phyloP scores from a whole-genome alignment of 2,797 vertebrate species.

The Poecilia velifera region DNA sequence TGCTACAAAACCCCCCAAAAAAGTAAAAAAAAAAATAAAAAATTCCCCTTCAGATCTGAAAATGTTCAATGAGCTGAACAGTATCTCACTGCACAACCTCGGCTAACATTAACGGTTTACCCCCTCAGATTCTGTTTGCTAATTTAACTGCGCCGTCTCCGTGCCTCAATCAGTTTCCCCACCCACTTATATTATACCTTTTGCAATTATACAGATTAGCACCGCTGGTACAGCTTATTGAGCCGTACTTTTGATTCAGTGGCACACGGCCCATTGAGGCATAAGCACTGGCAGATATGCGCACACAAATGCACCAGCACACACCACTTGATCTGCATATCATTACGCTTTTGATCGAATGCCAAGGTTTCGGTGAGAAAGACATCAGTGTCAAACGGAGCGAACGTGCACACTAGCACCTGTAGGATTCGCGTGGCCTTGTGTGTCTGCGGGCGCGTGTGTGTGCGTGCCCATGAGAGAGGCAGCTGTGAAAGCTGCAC shows the following conservation, averaged over 20 bases:
- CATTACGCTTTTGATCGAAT: constrained; percentile 75
- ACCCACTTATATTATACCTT: constrained; percentile 64
- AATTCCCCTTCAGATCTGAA: constrained; percentile 16
- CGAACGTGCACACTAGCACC: constrained; percentile 65
- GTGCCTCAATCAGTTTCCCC: constrained; percentile 60
- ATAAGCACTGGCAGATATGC: constrained; percentile 32
- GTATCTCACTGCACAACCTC: constrained; percentile 27
- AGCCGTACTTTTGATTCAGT: constrained; percentile 71
- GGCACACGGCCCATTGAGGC: constrained; percentile 62
- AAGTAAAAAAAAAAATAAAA: neutral
- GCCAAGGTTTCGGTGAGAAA: constrained; percentile 77
- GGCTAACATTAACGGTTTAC: constrained; percentile 43
- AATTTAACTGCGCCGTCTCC: constrained; percentile 53
- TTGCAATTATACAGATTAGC: constrained; percentile 68
- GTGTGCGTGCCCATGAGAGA: constrained; percentile 38
- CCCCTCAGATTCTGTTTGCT: constrained; percentile 46
- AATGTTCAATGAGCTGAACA: constrained; percentile 36
- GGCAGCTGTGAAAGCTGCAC: constrained; percentile 85
- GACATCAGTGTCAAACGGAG: constrained; percentile 76
- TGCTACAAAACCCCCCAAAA: neutral
- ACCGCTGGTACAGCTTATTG: constrained; percentile 60
- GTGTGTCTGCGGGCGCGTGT: constrained; percentile 22
- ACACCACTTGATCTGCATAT: constrained; percentile 76
- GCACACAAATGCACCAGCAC: constrained; percentile 45
- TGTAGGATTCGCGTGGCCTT: constrained; percentile 64